Base-by-base conservation (phyloP, 2,113 vertebrate genomes). In the Crotalus helleri region DNA sequence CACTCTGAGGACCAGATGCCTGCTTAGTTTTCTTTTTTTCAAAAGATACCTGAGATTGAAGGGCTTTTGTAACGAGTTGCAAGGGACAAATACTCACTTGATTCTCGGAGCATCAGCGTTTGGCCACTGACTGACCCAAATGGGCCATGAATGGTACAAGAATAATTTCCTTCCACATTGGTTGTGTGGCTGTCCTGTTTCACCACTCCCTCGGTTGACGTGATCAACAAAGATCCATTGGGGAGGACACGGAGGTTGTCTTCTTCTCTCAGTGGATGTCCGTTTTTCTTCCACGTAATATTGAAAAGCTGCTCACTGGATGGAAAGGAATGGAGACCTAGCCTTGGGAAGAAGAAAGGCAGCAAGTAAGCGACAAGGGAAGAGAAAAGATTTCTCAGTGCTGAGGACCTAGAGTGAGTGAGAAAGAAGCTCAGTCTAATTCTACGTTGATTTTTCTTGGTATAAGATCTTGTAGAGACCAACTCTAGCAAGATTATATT, bases 61-160 rank as follows among this genome's bases (percentile, higher is more conserved):
- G 19, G 39, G n/a, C 26, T n/a, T 49, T 21, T 90, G 23, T 44
- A 49, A 81, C 0, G 58, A 93, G 92, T 19, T 94, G 1, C 46
- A 59, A 39, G 17, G 3, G 23, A 2, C 5, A 24, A 54, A 90
- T 44, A 98, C 99, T 98, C 97, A 99, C 99, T 98, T 97, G 99
- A 98, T 51, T 98, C 96, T 88, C 98, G 98, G 95, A 99, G 97
- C 90, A 97, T 96, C 10, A 98, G 97, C 0, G 97, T 98, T 94
- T 99, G 98, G 96, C 99, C 99, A 96, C 98, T 98, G 95, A 99
- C 97, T 3, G 97, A 98, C 94, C 99, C 99, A 0, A 98, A 97
- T 3, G 98, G 97, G 88, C 98, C 97, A 39, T 97, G 97, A 46
- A 97, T 98, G 94, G 98, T 93, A 0, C 99, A 99, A 97, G 98